Evolutionary conservation across 2,797 vertebrate species (phyloP).

Genomic region (Melanotaenia nigrans): DNA sequence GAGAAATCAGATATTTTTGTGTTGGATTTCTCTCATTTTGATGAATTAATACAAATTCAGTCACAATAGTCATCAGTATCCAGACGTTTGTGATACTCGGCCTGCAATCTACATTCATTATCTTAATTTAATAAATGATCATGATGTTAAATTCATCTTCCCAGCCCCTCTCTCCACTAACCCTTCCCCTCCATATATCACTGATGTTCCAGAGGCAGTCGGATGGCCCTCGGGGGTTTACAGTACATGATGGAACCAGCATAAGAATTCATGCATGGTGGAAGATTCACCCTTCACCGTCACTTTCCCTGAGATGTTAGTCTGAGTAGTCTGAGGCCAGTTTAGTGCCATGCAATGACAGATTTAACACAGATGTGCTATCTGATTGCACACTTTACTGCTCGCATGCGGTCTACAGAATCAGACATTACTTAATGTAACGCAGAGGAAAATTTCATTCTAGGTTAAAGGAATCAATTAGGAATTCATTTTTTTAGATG

Average conservation of each 20-base stretch:
- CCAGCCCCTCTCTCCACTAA: neutral
- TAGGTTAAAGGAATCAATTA: neutral
- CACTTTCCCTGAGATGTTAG: conserved; percentile 1
- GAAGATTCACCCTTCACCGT: conserved; percentile 9
- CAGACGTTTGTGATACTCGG: neutral
- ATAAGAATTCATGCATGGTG: conserved; percentile 44
- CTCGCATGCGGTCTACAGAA: neutral
- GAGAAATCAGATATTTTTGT: no score
- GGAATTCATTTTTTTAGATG: neutral
- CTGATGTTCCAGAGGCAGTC: conserved; percentile 54
- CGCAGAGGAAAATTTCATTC: neutral
- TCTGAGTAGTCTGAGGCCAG: neutral
- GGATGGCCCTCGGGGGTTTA: conserved; percentile 39
- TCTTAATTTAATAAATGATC: neutral
- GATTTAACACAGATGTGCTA: neutral
- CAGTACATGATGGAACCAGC: conserved; percentile 37
- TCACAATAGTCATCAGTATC: neutral
- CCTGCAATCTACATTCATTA: neutral
- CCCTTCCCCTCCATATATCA: conserved; percentile 5
- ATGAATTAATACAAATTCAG: neutral
- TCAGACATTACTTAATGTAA: neutral
- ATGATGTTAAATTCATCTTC: conserved; percentile 4
- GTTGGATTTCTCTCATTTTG: neutral
- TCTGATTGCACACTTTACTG: conserved; percentile 2
- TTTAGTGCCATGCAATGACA: neutral